Percentiles rank a stretch among this genome's conserved stretches.
Evolutionary conservation across 2,797 vertebrate genomes (phyloP).

Genomic region (Phalanger gymnotis): DNA sequence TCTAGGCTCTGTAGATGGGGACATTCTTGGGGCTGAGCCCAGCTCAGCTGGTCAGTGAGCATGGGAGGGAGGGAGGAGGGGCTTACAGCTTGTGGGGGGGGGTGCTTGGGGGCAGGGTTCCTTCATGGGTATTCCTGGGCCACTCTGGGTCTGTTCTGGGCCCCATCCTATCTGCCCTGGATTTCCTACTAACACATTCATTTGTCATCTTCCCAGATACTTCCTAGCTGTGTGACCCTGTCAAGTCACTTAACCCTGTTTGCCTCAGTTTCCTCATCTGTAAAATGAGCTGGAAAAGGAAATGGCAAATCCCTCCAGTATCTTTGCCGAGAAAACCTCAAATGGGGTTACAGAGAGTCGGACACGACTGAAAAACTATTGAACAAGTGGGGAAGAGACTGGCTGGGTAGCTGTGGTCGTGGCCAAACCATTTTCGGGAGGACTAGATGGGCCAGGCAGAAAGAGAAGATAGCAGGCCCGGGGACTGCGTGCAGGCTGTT

Average conservation of each 20-base stretch:
- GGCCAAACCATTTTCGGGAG: too few species aligned
- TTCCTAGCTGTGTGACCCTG: not conserved
- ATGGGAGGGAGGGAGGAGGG: too few species aligned
- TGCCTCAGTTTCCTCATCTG: not conserved
- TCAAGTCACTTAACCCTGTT: not conserved
- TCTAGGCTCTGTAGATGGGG: not conserved
- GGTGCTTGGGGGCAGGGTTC: too few species aligned
- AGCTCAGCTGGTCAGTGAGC: not conserved
- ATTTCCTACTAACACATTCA: not conserved
- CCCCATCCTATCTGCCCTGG: not conserved
- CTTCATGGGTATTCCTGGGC: not conserved
- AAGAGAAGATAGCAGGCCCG: too few species aligned
- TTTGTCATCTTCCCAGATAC: not conserved
- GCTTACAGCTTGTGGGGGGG: not conserved
- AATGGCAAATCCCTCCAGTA: not conserved
- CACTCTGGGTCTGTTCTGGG: not conserved
- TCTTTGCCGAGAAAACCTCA: not conserved
- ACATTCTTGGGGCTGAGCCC: not conserved
- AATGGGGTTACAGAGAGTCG: not conserved
- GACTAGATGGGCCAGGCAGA: too few species aligned
- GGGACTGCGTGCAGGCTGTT: not conserved
- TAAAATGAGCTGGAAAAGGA: not conserved
- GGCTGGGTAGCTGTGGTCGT: not conserved
- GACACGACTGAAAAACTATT: not conserved
- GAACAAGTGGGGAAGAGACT: not conserved